Conservation (phyloP, 1,140 invertebrate species). For the Agrilus planipennis region DNA sequence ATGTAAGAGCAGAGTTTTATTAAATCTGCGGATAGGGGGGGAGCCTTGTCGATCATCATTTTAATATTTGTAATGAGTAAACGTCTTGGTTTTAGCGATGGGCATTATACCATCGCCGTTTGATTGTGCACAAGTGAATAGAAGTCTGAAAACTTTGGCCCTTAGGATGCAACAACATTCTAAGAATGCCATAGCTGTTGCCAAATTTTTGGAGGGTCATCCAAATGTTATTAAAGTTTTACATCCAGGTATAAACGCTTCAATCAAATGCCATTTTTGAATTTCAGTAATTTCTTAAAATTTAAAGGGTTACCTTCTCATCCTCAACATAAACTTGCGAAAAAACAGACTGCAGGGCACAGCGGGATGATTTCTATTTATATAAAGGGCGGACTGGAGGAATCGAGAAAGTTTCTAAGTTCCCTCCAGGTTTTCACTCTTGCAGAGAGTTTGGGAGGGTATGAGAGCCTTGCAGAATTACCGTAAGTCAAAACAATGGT, state of each 20-base stretch:
- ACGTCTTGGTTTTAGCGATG: constrained; percentile 47
- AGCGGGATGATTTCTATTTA: constrained; percentile 91
- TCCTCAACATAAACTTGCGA: constrained; percentile 76
- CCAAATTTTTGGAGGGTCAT: constrained; percentile 68
- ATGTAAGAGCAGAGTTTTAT: constrained; percentile 22
- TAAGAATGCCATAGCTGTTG: constrained; percentile 64
- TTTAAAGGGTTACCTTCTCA: constrained; percentile 70
- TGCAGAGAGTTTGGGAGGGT: constrained; percentile 94
- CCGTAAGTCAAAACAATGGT: constrained; percentile 50
- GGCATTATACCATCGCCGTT: constrained; percentile 92
- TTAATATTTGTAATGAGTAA: background rate
- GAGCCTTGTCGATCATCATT: background rate
- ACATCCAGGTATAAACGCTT: constrained; percentile 72
- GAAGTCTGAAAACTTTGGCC: constrained; percentile 88
- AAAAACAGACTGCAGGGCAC: constrained; percentile 76
- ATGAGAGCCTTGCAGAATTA: constrained; percentile 80
- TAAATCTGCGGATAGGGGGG: too few species aligned
- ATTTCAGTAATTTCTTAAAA: background rate
- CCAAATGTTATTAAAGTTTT: constrained; percentile 67
- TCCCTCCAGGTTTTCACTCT: constrained; percentile 71
- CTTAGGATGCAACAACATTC: constrained; percentile 85
- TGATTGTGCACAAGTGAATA: constrained; percentile 88
- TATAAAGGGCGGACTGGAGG: constrained; percentile 64
- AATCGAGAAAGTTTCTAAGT: constrained; percentile 67
- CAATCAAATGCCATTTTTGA: background rate